These are phyloP conservation scores for Thalassarche chlororhynchos DNA, from an alignment of 2,113 vertebrate species.

Conservation along the genomic window DNA sequence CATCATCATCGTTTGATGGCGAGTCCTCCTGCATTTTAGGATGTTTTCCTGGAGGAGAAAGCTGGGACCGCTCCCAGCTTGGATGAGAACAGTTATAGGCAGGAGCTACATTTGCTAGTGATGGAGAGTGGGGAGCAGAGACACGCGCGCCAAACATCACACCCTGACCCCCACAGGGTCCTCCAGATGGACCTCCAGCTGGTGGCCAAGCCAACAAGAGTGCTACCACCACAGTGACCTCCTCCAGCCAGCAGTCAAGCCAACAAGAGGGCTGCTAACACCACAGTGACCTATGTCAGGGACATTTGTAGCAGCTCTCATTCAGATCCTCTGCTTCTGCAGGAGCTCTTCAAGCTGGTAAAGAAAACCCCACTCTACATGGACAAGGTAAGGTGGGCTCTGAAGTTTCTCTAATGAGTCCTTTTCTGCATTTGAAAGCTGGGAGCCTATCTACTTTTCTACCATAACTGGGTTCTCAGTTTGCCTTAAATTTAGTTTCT, in stretches of 20 bases:
- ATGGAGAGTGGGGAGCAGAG: not conserved
- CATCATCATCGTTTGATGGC: fast-evolving
- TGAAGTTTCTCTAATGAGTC: not conserved
- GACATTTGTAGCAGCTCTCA: not conserved
- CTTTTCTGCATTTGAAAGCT: not conserved
- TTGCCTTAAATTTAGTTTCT: not conserved
- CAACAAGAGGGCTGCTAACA: not conserved
- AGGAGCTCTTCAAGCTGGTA: not conserved
- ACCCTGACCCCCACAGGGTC: not conserved
- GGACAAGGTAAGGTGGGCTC: not conserved
- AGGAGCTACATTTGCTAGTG: not conserved
- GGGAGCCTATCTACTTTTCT: not conserved
- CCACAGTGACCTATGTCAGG: fast-evolving
- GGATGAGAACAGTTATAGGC: not conserved
- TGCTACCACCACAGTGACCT: not conserved
- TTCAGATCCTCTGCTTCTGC: not conserved
- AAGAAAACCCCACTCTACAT: fast-evolving
- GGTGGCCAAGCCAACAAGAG: not conserved
- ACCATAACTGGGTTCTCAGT: fast-evolving
- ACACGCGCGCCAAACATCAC: not conserved
- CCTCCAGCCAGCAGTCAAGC: not conserved
- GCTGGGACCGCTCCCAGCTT: not conserved
- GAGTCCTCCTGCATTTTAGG: not conserved
- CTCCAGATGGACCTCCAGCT: not conserved
- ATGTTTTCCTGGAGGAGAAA: not conserved